Base-by-base conservation (phyloP, 2,888 invertebrate species). In the Stenchaetothrips biformis region DNA sequence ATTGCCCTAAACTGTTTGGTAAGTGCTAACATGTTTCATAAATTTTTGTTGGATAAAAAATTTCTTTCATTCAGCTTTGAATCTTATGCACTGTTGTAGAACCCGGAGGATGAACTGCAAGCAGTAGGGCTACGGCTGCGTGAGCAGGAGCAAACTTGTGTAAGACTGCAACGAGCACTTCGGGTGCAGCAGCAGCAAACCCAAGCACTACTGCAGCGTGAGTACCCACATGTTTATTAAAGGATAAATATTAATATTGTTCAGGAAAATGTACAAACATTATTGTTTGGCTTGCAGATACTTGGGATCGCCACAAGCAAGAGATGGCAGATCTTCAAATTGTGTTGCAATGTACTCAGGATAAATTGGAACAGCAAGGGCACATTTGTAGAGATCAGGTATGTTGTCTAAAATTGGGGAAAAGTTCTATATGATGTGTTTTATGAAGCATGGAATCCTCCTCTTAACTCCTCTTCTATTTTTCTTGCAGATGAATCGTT, bases 101-200 rank as follows among this genome's bases (percentile, higher is more conserved):
- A 78, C 9, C 48, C 49, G 7, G 49, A 78, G 8, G 49, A 79
- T 59, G 48, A 79, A 27, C 79, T 48, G 79, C 79, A 79, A 74
- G 67, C 67, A 2, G 53, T 74, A 7, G 67, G 67, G 6, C 67
- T 74, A 82, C 86, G 86, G 82, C 83, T 87, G 81, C 86, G 85
- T 81, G 87, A 88, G 83, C 88, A 92, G 83, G 92, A 92, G 84
- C 88, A 91, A 83, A 89, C 90, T 82, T 90, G 91, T 85, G 88
- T 90, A 82, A 90, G 90, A 86, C 86, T 92, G 82, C 91, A 92
- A 85, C 87, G 89, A 82, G 89, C 90, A 79, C 87, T 92, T 81
- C 90, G 90, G 82, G 90, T 90, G 84, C 92, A 92, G 84, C 92
- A 92, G 84, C 89, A 89, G 80, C 89, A 91, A 83, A 89, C 90